Conservation (phyloP, 2,113 vertebrate species). For the Melanerpes aurifrons region DNA sequence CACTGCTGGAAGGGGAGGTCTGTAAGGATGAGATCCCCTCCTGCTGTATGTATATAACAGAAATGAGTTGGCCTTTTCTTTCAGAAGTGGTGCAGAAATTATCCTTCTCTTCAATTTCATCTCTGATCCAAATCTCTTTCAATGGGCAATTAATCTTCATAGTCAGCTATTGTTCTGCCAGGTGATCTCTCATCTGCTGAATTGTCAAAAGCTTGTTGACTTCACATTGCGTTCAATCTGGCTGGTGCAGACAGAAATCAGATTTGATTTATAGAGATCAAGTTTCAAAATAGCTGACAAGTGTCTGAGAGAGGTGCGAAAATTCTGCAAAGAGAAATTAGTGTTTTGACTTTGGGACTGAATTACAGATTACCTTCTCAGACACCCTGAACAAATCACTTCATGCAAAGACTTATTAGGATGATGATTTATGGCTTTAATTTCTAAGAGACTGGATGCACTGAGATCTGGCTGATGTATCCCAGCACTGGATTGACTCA, state of each 20-base stretch:
- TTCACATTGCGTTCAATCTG: background rate
- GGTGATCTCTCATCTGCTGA: background rate
- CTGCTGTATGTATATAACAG: background rate
- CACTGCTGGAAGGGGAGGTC: background rate
- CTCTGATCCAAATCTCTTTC: background rate
- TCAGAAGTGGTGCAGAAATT: background rate
- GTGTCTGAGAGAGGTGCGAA: background rate
- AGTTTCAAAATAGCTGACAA: background rate
- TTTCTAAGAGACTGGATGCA: background rate
- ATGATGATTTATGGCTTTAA: constrained; percentile 34
- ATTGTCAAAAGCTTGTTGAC: background rate
- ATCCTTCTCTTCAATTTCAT: constrained; percentile 1
- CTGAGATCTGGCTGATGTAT: background rate
- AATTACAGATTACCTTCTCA: constrained; percentile 3
- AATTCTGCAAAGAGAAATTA: background rate
- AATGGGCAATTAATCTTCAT: background rate
- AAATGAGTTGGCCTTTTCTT: background rate
- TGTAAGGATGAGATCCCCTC: background rate
- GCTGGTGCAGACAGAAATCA: background rate
- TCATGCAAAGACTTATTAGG: background rate
- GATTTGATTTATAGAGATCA: background rate
- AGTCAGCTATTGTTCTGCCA: background rate
- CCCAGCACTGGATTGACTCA: background rate
- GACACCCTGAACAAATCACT: background rate
- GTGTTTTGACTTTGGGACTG: background rate